phyloP scores from a whole-genome alignment of 1,140 invertebrate species.

The Drosophila insularis region DNA sequence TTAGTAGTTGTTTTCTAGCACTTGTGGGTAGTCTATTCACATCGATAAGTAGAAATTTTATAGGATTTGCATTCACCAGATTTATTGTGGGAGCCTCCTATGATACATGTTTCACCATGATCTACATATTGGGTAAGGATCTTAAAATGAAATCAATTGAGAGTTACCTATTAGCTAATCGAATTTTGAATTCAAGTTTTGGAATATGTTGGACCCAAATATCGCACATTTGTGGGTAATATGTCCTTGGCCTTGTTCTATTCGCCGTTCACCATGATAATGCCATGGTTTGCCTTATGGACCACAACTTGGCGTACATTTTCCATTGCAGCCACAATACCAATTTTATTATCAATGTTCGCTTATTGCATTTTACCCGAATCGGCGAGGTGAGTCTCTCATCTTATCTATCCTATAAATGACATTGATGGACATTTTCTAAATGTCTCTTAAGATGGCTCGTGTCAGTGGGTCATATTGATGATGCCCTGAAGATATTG shows the following conservation, averaged over 20 bases:
- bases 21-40: conserved; percentile 89
- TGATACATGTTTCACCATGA: conserved; percentile 95
- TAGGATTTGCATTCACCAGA: conserved; percentile 87
- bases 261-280: conserved; percentile 87
- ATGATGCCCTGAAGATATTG: conserved; percentile 89
- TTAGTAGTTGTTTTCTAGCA: conserved; percentile 89
- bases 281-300: conserved; percentile 91
- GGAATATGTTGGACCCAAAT: conserved; percentile 93
- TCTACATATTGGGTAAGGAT: conserved; percentile 91
- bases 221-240: conserved; percentile 92
- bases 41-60: conserved; percentile 86
- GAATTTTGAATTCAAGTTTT: conserved; percentile 85
- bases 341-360: conserved; percentile 86
- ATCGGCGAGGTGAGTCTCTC: conserved; percentile 85
- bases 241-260: conserved; percentile 94
- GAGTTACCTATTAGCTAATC: not conserved
- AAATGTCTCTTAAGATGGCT: conserved; percentile 84
- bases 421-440: not conserved
- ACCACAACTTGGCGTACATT: conserved; percentile 89
- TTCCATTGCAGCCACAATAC: conserved; percentile 86
- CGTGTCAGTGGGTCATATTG: conserved; percentile 90
- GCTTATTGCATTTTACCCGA: conserved; percentile 90
- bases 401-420: too few relatives aligned
- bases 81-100: conserved; percentile 92
- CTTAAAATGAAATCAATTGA: not conserved